These are phyloP conservation scores for Erythrocercus mccallii DNA, from an alignment of 2,113 vertebrate genomes.

Conservation along the genomic window DNA sequence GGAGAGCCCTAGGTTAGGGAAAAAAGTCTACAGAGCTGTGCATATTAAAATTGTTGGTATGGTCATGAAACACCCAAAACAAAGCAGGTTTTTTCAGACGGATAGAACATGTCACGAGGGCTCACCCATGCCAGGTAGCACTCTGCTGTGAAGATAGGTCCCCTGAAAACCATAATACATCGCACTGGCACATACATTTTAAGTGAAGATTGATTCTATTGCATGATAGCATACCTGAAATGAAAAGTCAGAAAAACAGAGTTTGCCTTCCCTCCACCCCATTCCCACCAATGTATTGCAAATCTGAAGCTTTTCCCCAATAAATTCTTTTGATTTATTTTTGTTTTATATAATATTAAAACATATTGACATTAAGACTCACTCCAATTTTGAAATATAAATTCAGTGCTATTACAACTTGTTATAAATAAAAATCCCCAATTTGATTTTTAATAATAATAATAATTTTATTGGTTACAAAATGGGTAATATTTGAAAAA, in stretches of 20 bases:
- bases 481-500: no score
- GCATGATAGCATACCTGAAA: not conserved
- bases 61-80: not conserved
- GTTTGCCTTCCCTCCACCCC: not conserved
- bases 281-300: fast-evolving
- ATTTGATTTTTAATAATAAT: no score
- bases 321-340: not conserved
- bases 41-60: not conserved
- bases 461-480: no score
- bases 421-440: no score
- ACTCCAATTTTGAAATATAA: not conserved
- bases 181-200: fast-evolving
- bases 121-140: not conserved
- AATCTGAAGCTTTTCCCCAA: not conserved
- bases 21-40: not conserved
- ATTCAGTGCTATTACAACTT: no score
- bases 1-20: not conserved
- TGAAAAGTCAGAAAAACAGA: not conserved
- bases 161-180: not conserved
- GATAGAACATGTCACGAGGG: not conserved
- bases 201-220: not conserved
- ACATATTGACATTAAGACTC: not conserved
- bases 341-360: not conserved
- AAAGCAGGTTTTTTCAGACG: not conserved
- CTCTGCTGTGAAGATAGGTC: not conserved